Evolutionary conservation across 2,797 vertebrate genomes (phyloP), one percentile per base, ranked within the genome.

Genomic region (Atherinosoma microstoma): DNA sequence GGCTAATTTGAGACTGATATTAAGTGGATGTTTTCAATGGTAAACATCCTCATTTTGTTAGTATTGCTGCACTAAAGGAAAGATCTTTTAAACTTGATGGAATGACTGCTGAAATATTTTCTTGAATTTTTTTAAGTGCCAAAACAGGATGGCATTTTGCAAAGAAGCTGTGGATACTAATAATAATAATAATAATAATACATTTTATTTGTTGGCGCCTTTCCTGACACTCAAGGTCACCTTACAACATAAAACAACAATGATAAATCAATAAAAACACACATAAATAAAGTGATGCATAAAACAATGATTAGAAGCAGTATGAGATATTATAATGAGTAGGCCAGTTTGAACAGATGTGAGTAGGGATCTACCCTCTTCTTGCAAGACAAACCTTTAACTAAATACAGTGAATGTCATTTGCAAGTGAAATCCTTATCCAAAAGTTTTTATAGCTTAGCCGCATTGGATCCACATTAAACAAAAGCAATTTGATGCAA

Each of bases 401-500:
- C 7, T 42, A 10, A 62, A 58, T 64, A 18, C 15, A 51, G 34
- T 16, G 2, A 3, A 40, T 35, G 20, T 40, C 11, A 69, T 16
- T 36, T 56, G 24, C 30, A 67, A 45, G 36, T 54, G 35, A n/a
- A 62, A 56, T 16, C 53, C 16, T 45, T 18, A 6, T 18, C 16
- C 16, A n/a, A 27, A n/a, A 16, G 27, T 12, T 29, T 30, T 29
- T 10, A 58, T 45, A 35, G 24, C 40, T 29, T 20, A 22, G 34
- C 49, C 2, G 34, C 57, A 30, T 32, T 20, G 18, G 66, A 84
- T 64, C 71, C 56, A 71, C 58, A 51, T 65, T 32, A 57, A 47
- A 78, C 42, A 79, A 75, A 71, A 70, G 49, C 36, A 57, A 27
- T 70, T 53, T 76, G 45, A 49, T 27, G 54, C 27, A 13, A 45